Conservation (phyloP, 37 sponge, comb jelly and placozoan genomes). For the Cladorhizidae sp. region DNA sequence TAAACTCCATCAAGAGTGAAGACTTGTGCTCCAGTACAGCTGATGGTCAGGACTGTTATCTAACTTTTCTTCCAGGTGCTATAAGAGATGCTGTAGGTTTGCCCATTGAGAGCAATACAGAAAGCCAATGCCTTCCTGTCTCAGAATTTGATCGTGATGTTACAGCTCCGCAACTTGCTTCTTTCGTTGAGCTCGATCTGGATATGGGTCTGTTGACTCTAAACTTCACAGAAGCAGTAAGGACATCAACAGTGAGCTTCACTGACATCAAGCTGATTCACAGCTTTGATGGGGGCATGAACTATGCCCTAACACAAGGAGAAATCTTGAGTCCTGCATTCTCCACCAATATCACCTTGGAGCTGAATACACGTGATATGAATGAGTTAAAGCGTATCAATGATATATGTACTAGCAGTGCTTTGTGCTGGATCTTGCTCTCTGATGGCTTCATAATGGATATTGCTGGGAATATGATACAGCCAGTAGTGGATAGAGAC, state of each 20-base stretch:
- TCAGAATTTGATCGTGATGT: slow-evolving; percentile 39
- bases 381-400: slow-evolving; percentile 58
- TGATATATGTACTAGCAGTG: slow-evolving; percentile 34
- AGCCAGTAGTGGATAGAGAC: slow-evolving; percentile 26
- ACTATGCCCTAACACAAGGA: slow-evolving; percentile 17
- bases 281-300: neutral
- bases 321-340: slow-evolving; percentile 13
- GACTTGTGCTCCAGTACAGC: slow-evolving; percentile 55
- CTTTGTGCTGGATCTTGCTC: slow-evolving; percentile 72
- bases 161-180: slow-evolving; percentile 52
- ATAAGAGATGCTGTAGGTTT: slow-evolving; percentile 62
- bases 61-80: slow-evolving; percentile 43
- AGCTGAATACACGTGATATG: slow-evolving; percentile 50
- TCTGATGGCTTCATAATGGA: slow-evolving; percentile 54
- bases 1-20: slow-evolving; percentile 74
- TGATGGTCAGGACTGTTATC: slow-evolving; percentile 50
- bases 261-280: slow-evolving; percentile 51
- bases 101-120: slow-evolving; percentile 29
- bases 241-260: slow-evolving; percentile 52
- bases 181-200: slow-evolving; percentile 64
- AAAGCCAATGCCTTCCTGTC: slow-evolving; percentile 36
- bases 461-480: slow-evolving; percentile 60
- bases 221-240: slow-evolving; percentile 72
- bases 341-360: slow-evolving; percentile 50
- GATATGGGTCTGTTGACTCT: slow-evolving; percentile 63